phyloP scores from a whole-genome alignment of 92 coral and sea anemone species.

The Phenganax marumi region DNA sequence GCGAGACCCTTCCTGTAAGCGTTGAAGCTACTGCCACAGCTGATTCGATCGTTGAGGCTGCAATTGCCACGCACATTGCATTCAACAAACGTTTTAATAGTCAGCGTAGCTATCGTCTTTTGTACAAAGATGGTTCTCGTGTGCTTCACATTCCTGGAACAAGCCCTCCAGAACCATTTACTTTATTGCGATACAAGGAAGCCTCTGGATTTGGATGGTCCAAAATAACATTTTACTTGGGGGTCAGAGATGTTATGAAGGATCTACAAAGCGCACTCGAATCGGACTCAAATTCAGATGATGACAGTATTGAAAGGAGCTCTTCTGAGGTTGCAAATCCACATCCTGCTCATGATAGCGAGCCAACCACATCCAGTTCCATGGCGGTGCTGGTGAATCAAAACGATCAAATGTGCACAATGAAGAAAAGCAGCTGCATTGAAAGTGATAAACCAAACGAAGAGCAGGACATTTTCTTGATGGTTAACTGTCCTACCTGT shows the following conservation, averaged over 20 bases:
- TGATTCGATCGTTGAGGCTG: slow-evolving; percentile 36
- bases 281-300: slow-evolving; percentile 7
- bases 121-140: slow-evolving; percentile 48
- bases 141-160: slow-evolving; percentile 48
- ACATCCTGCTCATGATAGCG: too few species aligned
- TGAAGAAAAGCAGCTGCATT: background rate
- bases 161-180: slow-evolving; percentile 42
- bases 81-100: slow-evolving; percentile 43
- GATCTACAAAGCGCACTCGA: background rate
- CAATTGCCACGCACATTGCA: slow-evolving; percentile 43
- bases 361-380: slow-evolving; percentile 5
- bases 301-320: background rate
- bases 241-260: background rate
- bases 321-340: too few species aligned
- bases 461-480: background rate
- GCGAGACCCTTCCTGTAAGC: slow-evolving; percentile 45
- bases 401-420: background rate
- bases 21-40: slow-evolving; percentile 41
- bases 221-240: slow-evolving; percentile 30
- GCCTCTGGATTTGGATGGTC: slow-evolving; percentile 55
- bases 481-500: slow-evolving; percentile 36
- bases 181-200: slow-evolving; percentile 42
- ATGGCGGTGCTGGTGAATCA: too few species aligned
- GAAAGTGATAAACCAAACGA: slow-evolving; percentile 3
- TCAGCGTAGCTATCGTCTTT: slow-evolving; percentile 34